Conservation (phyloP, 2,888 invertebrate species). For the Apotomis turbidana region DNA sequence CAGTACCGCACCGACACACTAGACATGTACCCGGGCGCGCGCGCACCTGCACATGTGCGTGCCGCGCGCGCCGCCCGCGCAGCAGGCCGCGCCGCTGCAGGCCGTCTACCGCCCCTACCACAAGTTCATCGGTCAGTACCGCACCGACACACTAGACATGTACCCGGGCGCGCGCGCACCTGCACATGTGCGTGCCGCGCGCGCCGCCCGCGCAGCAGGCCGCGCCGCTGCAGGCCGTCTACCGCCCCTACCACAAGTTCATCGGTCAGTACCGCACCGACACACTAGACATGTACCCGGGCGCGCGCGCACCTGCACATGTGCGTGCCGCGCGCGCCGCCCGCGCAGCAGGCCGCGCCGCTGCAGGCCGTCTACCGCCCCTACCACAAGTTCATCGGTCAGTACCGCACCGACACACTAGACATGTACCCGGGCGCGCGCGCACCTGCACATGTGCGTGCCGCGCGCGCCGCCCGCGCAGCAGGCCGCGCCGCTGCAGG, state of each 20-base stretch:
- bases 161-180: constrained; percentile 80
- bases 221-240: not conserved
- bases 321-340: constrained; percentile 87
- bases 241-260: constrained; percentile 25
- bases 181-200: constrained; percentile 86
- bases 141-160: constrained; percentile 38
- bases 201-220: constrained; percentile 63
- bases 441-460: constrained; percentile 85
- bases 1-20: constrained; percentile 39
- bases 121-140: constrained; percentile 18
- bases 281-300: no score
- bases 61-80: constrained; percentile 83
- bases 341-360: not conserved
- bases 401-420: constrained; percentile 39
- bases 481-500: not conserved
- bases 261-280: constrained; percentile 41
- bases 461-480: constrained; percentile 80
- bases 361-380: constrained; percentile 9
- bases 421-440: no score
- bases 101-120: constrained; percentile 19
- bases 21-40: constrained; percentile 28
- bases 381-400: constrained; percentile 26
- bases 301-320: constrained; percentile 84
- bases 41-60: constrained; percentile 87
- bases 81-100: not conserved